Base-by-base conservation (phyloP, 2,113 vertebrate genomes). In the Epinephelus fuscoguttatus region DNA sequence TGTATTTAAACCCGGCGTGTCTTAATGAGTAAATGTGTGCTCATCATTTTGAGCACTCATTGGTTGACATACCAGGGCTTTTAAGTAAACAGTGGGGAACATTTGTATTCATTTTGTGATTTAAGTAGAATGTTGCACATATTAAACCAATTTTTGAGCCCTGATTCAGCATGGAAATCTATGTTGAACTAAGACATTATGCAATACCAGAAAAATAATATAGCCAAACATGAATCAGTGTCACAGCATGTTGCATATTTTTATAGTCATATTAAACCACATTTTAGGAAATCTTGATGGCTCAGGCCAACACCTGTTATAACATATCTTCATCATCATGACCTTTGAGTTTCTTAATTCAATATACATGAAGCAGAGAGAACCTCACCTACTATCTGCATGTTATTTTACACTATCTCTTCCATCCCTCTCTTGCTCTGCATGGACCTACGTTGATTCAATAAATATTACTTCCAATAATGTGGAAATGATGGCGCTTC, bases 1-100 rank as follows among this genome's bases (percentile, higher is more conserved):
- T 67, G 18, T 70, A 57, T 81, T 82, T 75, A 68, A 85, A 74
- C 50, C 8, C 67, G 64, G 75, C 72, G 67, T 81, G 49, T 67
- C 45, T 50, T 77, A 68, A 67, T 81, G 18, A 69, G 75, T 67
- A 78, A 64, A 74, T 61, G 49, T 73, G 67, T 68, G 55, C 50
- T 40, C 50, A 57, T 78, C 17, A 70, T 70, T 68, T 62, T 53
- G 0, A 53, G 37, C 45, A 25, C 63, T 67, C 50, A 47, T 14
- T 81, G 75, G 70, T 21, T 68, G 69, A 49, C 59, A 62, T 71
- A 50, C 17, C 15, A 56, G 23, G 8, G 6, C 68, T 81, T 80
- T 81, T 78, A 71, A 63, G 50, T 66, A 68, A 80, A 71, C 64
- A 64, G 6, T 63, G 25, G 33, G 66, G 70, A 53, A 57, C n/a